Evolutionary conservation across 2,113 vertebrate species (phyloP).

Genomic region (Butorides virescens): DNA sequence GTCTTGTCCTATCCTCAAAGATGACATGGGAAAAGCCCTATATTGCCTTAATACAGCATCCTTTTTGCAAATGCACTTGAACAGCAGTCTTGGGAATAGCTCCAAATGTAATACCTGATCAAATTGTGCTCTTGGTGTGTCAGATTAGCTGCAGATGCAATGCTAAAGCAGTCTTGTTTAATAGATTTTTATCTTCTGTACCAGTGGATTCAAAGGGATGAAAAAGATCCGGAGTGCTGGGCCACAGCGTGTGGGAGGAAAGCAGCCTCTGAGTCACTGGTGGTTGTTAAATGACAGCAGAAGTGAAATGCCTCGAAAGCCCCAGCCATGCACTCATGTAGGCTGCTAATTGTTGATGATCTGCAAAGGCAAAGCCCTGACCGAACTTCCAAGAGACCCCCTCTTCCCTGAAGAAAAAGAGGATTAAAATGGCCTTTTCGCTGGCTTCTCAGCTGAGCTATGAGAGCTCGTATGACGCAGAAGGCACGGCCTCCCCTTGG

Average conservation of each 20-base stretch:
- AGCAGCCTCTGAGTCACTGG: slow-evolving; percentile 17
- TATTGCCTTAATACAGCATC: neutral
- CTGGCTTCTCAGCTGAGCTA: neutral
- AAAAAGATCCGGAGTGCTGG: neutral
- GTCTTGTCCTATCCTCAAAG: neutral
- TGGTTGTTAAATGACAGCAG: neutral
- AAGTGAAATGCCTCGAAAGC: slow-evolving; percentile 9
- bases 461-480: accelerated
- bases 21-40: neutral
- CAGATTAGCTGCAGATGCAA: neutral
- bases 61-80: neutral
- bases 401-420: neutral
- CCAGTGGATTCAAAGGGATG: neutral
- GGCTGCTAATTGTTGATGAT: neutral
- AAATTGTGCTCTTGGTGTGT: neutral
- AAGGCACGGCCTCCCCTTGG: neutral
- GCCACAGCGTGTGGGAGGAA: neutral
- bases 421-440: neutral
- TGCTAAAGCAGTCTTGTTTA: neutral
- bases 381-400: neutral
- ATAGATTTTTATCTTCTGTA: neutral
- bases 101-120: neutral
- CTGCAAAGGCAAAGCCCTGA: neutral
- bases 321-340: neutral
- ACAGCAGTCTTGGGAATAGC: neutral